A percentile compares a stretch with the other conserved stretches of the same genome.
Evolutionary conservation across 2,113 vertebrate genomes (phyloP).

Genomic region (Ophthalmolycus amberensis): DNA sequence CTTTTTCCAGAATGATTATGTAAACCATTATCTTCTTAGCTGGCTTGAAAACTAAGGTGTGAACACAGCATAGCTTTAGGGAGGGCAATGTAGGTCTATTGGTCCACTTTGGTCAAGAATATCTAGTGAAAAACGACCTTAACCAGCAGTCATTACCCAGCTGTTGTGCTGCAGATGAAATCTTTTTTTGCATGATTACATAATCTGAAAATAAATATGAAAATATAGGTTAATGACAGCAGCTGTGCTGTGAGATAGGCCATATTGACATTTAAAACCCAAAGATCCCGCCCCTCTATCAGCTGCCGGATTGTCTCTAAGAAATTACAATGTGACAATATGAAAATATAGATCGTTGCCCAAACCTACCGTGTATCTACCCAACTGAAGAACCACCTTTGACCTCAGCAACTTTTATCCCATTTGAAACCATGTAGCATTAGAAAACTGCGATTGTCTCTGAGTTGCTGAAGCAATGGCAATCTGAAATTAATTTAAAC

Average conservation of each 20-base stretch:
- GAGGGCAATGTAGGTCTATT: not conserved
- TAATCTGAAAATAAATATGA: not conserved
- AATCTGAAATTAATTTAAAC: not conserved
- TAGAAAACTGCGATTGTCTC: constrained; percentile 6
- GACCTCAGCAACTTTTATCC: not conserved
- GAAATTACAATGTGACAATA: no score
- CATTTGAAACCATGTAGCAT: not conserved
- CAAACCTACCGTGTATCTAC: not conserved
- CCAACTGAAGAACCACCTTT: not conserved
- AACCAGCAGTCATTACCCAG: not conserved
- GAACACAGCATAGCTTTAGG: not conserved
- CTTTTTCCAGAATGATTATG: not conserved
- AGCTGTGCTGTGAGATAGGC: not conserved
- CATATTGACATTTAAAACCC: not conserved
- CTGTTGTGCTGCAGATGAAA: not conserved
- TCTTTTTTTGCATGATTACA: not conserved
- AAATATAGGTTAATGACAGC: not conserved
- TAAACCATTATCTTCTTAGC: not conserved
- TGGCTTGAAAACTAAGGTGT: constrained; percentile 18
- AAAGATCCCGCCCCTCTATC: not conserved
- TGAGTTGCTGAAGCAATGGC: not conserved
- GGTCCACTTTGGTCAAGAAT: not conserved
- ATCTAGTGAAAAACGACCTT: not conserved
- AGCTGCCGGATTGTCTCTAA: not conserved
- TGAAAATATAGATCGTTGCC: not conserved